Evolutionary conservation across 2,888 invertebrate genomes (phyloP).

Genomic region (Macrophya alboannulata): DNA sequence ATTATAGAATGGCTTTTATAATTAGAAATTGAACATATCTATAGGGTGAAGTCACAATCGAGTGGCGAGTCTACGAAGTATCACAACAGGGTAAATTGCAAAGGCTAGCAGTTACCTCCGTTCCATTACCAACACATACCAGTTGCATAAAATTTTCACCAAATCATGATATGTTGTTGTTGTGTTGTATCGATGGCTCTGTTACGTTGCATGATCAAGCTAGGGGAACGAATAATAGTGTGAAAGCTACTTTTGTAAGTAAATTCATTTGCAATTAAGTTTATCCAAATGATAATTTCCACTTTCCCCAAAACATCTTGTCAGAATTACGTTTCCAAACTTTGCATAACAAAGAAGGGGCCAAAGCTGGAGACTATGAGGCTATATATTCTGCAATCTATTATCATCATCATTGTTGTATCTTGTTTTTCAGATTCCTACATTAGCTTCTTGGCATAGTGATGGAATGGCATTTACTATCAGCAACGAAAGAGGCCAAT

Average conservation of each 20-base stretch:
- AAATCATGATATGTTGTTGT: slow-evolving; percentile 88
- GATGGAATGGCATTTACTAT: slow-evolving; percentile 86
- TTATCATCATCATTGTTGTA: neutral
- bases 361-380: neutral
- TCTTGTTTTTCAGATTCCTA: slow-evolving; percentile 82
- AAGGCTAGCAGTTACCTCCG: slow-evolving; percentile 85
- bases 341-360: no score
- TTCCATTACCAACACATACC: slow-evolving; percentile 87
- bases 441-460: slow-evolving; percentile 87
- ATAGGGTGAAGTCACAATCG: slow-evolving; percentile 87
- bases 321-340: neutral
- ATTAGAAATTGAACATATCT: neutral
- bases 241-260: slow-evolving; percentile 91
- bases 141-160: slow-evolving; percentile 85
- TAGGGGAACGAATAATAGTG: slow-evolving; percentile 88
- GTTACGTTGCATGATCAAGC: slow-evolving; percentile 90
- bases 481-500: slow-evolving; percentile 87
- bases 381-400: slow-evolving; percentile 12
- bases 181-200: slow-evolving; percentile 93
- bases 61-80: slow-evolving; percentile 85
- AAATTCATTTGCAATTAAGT: slow-evolving; percentile 20
- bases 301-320: neutral
- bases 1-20: neutral
- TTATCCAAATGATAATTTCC: slow-evolving; percentile 16
- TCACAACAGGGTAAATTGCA: slow-evolving; percentile 83